These are phyloP conservation scores for Biston betularia DNA, from an alignment of 2,888 invertebrate species.

Conservation along the genomic window DNA sequence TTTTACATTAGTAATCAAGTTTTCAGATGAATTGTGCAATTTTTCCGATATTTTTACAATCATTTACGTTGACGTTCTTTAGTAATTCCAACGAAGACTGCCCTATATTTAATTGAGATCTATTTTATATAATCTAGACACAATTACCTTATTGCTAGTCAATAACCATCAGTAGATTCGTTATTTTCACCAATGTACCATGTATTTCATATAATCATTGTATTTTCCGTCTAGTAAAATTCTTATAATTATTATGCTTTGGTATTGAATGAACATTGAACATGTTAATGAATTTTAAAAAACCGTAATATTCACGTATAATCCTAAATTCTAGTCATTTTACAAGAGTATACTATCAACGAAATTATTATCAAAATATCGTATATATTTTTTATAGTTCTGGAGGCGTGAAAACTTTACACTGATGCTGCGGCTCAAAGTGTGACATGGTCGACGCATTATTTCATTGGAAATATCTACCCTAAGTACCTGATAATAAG, in stretches of 20 bases:
- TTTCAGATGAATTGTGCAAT: conserved; percentile 69
- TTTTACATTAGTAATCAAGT: conserved; percentile 53
- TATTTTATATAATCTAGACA: conserved; percentile 85
- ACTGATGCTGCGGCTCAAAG: neutral
- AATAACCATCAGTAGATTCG: conserved; percentile 67
- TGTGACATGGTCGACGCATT: neutral
- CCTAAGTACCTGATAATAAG: too few relatives aligned
- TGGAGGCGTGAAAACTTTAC: conserved; percentile 12
- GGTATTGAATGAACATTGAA: conserved; percentile 7
- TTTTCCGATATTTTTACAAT: conserved; percentile 75
- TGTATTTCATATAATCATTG: neutral
- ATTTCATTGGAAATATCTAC: too few relatives aligned
- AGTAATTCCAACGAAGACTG: conserved; percentile 85
- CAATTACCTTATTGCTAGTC: conserved; percentile 80
- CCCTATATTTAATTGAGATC: conserved; percentile 85
- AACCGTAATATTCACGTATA: conserved; percentile 11
- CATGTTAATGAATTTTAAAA: conserved; percentile 11
- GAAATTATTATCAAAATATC: conserved; percentile 45
- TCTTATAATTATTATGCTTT: conserved; percentile 11
- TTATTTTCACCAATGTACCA: neutral
- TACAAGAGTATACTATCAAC: conserved; percentile 38
- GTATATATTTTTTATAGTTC: conserved; percentile 20
- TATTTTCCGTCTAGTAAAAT: conserved; percentile 4
- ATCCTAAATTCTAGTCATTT: conserved; percentile 31
- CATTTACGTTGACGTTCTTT: conserved; percentile 78